These are phyloP conservation scores for zebrafish (Danio rerio) DNA, from an alignment of 2,113 vertebrate genomes.

Conservation along the genomic window DNA sequence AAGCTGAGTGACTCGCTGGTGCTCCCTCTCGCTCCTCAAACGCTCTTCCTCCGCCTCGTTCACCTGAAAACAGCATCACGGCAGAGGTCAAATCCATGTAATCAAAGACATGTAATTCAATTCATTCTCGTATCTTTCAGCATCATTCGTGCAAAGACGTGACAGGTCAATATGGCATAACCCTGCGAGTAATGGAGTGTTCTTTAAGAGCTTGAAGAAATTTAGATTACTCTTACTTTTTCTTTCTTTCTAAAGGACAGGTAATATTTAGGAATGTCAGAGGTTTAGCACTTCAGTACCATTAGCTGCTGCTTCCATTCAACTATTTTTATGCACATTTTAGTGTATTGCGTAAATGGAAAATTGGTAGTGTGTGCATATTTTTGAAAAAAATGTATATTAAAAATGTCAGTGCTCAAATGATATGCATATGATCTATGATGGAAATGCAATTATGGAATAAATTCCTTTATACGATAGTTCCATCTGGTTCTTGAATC, in stretches of 20 bases:
- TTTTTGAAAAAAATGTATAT: too few species aligned
- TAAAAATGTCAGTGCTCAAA: too few species aligned
- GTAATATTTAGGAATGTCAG: neutral
- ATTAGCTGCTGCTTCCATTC: too few species aligned
- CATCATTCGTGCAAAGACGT: neutral
- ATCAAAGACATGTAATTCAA: neutral
- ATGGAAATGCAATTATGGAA: too few species aligned
- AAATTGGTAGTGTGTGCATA: too few species aligned
- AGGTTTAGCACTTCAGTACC: neutral
- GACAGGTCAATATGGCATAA: neutral
- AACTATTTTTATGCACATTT: too few species aligned
- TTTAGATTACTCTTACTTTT: neutral
- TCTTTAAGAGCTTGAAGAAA: neutral
- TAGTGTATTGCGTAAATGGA: too few species aligned
- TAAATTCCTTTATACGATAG: too few species aligned
- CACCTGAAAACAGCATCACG: conserved; percentile 73
- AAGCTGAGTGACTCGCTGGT: conserved; percentile 87
- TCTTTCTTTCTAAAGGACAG: neutral
- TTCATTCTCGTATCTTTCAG: neutral
- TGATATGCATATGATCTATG: too few species aligned
- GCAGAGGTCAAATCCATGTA: conserved; percentile 3
- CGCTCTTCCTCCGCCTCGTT: conserved; percentile 94
- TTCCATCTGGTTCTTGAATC: too few species aligned
- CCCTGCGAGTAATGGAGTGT: neutral
- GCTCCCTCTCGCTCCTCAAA: conserved; percentile 88